Evolutionary conservation across 2,888 invertebrate species (phyloP), one percentile per base, ranked within the genome.

Genomic region (Alentia gelatinosa): DNA sequence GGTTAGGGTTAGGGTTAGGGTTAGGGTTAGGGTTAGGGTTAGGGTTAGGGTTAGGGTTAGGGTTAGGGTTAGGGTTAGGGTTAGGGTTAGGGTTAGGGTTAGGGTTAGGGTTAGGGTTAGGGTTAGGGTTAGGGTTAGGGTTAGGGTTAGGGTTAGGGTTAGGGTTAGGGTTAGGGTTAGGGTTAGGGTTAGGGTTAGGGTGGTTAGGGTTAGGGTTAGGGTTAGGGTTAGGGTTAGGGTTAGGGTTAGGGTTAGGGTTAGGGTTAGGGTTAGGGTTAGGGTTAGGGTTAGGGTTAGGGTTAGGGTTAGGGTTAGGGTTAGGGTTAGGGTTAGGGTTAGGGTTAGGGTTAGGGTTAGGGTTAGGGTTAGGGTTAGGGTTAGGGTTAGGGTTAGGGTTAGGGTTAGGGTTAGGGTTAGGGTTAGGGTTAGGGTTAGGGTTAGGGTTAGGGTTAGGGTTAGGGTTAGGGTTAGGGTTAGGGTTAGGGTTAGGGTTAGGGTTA

Each of bases 391-490:
- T 86, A 75, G 90, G 90, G 63, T 86, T 68, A 26, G 86, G 86
- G 9, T 86, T 23, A 26, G 86, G 86, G 68, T 86, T 23, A 75
- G 90, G 91, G 84, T 89, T 86, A 88, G 91, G 91, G 84, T 89
- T 86, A 83, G 79, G 19, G n/a, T 90, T 86, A 33, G 89, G 88
- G 74, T 74, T 89, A 39, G 89, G 91, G 88, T 90, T 75, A 33
- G 79, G 26, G 35, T 89, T 40, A 40, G 90, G 90, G 84, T 91
- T 86, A 86, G 90, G 90, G 68, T 90, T 50, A 84, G 91, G 90
- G 56, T 91, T 90, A 89, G 90, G 91, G 90, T 92, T 89, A 92
- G 92, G 92, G 92, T 92, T 86, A 92, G 93, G 92, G 91, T 92
- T 83, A 91, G 93, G 92, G 90, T 92, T 91, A 91, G 93, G 92